Conservation (phyloP, 1,140 invertebrate species). For the Limonius californicus region DNA sequence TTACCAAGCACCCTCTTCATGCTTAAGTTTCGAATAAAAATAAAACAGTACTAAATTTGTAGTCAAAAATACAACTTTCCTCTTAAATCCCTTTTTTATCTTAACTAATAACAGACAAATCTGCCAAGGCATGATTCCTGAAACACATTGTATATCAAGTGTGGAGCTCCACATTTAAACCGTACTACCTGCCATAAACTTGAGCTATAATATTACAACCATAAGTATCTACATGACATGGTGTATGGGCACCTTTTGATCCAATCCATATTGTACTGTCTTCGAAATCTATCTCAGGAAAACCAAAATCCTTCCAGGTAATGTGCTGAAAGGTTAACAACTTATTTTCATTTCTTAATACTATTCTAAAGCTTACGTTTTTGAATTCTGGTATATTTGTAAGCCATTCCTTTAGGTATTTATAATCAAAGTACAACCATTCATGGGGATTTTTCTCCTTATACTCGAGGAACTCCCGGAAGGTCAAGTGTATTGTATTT, state of each 20-base stretch:
- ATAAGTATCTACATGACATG: slow-evolving; percentile 92
- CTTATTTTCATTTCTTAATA: slow-evolving; percentile 29
- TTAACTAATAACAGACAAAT: too few species aligned
- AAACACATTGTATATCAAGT: too few species aligned
- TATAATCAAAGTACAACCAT: slow-evolving; percentile 85
- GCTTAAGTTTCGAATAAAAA: too few species aligned
- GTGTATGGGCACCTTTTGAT: slow-evolving; percentile 81
- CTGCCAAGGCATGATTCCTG: too few species aligned
- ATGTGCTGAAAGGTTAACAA: slow-evolving; percentile 54
- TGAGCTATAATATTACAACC: slow-evolving; percentile 91
- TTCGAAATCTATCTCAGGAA: slow-evolving; percentile 59
- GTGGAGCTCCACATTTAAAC: too few species aligned
- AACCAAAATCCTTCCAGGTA: slow-evolving; percentile 74
- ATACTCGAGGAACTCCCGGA: slow-evolving; percentile 60
- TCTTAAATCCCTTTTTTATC: too few species aligned
- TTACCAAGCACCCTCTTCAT: too few species aligned
- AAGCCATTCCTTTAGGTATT: slow-evolving; percentile 72
- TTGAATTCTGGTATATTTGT: slow-evolving; percentile 56
- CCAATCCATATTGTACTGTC: slow-evolving; percentile 91
- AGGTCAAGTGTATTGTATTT: slow-evolving; percentile 51
- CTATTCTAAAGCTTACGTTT: slow-evolving; percentile 46
- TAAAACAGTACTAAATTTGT: too few species aligned
- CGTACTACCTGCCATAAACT: slow-evolving; percentile 75
- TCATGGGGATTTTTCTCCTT: slow-evolving; percentile 43
- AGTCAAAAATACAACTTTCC: too few species aligned